phyloP scores from a whole-genome alignment of 2,888 invertebrate genomes.

The Bellardia pandia region DNA sequence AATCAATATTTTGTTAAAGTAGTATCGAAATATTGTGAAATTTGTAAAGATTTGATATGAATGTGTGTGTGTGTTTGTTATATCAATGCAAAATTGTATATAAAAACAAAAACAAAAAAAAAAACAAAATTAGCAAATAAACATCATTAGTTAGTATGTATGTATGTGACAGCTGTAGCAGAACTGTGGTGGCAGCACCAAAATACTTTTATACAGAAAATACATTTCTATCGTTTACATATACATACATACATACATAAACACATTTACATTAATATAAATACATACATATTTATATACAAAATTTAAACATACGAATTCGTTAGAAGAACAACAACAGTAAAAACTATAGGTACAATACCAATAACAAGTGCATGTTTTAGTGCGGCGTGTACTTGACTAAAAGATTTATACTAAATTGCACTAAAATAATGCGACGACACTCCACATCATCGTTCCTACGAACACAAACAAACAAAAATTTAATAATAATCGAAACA shows the following conservation, averaged over 20 bases:
- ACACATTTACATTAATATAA: neutral
- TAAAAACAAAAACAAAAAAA: neutral
- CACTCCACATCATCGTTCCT: slow-evolving; percentile 8
- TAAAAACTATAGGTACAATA: neutral
- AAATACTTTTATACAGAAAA: slow-evolving; percentile 7
- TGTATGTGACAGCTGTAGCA: slow-evolving; percentile 2
- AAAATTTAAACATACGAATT: neutral
- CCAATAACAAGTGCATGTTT: slow-evolving; percentile 35
- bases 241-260: neutral
- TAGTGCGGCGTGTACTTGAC: slow-evolving; percentile 31
- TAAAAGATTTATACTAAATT: slow-evolving; percentile 61
- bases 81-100: slow-evolving; percentile 29
- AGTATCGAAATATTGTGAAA: slow-evolving; percentile 6
- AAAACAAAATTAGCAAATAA: slow-evolving; percentile 19
- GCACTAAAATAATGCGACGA: slow-evolving; percentile 37
- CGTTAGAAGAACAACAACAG: neutral
- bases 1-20: neutral
- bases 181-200: slow-evolving; percentile 10
- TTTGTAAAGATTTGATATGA: slow-evolving; percentile 4
- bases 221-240: neutral
- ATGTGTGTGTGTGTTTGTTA: neutral
- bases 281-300: neutral
- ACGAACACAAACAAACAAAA: slow-evolving; percentile 5
- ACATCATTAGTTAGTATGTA: slow-evolving; percentile 21
- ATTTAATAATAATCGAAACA: slow-evolving; percentile 22